Evolutionary conservation across 2,797 vertebrate genomes (phyloP).

Genomic region (Sebastes matsubarae): DNA sequence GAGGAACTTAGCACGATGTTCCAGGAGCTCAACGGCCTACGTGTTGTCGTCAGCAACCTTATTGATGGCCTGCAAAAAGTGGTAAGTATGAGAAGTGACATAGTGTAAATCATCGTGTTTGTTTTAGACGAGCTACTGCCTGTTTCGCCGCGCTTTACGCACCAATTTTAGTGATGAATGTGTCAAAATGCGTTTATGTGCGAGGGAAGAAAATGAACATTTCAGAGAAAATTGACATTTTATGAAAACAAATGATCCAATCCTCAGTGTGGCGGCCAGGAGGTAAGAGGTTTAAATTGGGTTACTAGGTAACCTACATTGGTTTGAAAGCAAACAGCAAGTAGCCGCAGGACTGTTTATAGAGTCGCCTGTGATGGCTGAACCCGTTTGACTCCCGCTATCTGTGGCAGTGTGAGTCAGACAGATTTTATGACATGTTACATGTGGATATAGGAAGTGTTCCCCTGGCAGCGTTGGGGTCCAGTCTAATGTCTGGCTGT

Average conservation of each 20-base stretch:
- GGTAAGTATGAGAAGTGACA: conserved; percentile 77
- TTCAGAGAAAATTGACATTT: conserved; percentile 35
- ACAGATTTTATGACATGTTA: conserved; percentile 83
- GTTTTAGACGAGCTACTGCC: conserved; percentile 17
- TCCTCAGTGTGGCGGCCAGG: conserved; percentile 13
- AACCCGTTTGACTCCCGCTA: conserved; percentile 68
- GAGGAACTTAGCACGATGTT: conserved; percentile 94
- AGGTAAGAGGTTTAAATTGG: conserved; percentile 46
- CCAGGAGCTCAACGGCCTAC: conserved; percentile 92
- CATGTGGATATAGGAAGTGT: conserved; percentile 84
- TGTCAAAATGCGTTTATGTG: background rate
- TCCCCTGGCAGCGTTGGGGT: conserved; percentile 77
- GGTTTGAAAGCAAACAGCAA: conserved; percentile 70
- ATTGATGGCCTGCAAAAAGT: conserved; percentile 93
- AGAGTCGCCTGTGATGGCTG: conserved; percentile 58
- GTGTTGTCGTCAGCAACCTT: conserved; percentile 90
- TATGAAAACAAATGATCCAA: conserved; percentile 41
- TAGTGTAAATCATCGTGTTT: conserved; percentile 36
- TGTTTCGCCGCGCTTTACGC: background rate
- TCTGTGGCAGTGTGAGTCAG: conserved; percentile 71
- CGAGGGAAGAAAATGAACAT: conserved; percentile 10
- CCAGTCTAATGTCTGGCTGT: conserved; percentile 81
- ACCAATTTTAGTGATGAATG: conserved; percentile 33
- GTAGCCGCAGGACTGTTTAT: conserved; percentile 66
- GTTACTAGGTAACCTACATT: conserved; percentile 72